Base-by-base conservation (phyloP, 1,140 invertebrate species). In the Tetramorium simillimum region DNA sequence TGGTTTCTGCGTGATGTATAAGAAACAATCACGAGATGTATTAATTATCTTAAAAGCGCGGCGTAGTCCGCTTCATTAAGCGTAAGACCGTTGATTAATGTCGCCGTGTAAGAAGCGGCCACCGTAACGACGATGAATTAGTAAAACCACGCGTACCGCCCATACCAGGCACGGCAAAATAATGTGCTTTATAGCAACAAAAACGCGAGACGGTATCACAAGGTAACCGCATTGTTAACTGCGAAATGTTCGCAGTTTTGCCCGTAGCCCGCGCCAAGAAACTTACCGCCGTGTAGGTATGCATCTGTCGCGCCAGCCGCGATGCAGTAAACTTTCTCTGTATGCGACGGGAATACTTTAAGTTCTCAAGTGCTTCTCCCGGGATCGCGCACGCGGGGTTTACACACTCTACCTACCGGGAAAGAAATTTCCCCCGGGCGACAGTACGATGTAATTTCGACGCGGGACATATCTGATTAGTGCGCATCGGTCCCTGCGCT, bases 1-100 rank as follows among this genome's bases (percentile, higher is more conserved):
- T 21, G 12, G 12, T 82, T 73, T 73, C 40, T 53, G 18, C 18
- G 37, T 82, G 24, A 73, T 69, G 18, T 53, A 53, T 73, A 84
- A 84, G 80, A 84, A 84, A 84, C 56, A 84, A 84, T 84, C 56
- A 60, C 28, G 24, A 14, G 62, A 75, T 75, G 40, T 84, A 84
- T 84, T 81, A 81, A 81, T 81, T 84, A 84, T 84, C 80, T 84
- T 84, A 84, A 84, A 84, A 84, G 80, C 80, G 21, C 40, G n/a
- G 53, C 40, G 14, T 75, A 75, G 80, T 73, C 21, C 40, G 69
- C 69, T 84, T 84, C 80, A 84, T 84, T 84, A 84, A 84, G 69
- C 69, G 40, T 75, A 84, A 84, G 80, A 84, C 67, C 80, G 80
- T 84, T 84, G 80, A 84, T 84, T 84, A 84, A 84, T 84, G 69